Evolutionary conservation across 1,140 invertebrate genomes (phyloP).

Genomic region (Drosophila equinoxialis): DNA sequence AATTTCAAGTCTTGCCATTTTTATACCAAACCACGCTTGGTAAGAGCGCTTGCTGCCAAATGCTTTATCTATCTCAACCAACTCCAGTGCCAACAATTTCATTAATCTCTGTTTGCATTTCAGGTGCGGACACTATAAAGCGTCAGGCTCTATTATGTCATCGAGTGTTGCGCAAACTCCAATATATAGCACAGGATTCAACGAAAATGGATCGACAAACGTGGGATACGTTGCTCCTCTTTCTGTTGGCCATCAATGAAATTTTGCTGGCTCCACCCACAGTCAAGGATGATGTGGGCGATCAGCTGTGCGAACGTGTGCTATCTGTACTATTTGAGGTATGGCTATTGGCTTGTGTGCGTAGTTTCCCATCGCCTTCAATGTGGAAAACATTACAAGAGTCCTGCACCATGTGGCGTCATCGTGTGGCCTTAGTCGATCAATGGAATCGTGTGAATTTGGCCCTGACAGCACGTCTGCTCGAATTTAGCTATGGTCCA

Average conservation of each 20-base stretch:
- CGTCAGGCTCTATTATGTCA: slow-evolving; percentile 98
- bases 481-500: slow-evolving; percentile 95
- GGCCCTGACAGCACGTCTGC: slow-evolving; percentile 91
- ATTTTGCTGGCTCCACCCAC: slow-evolving; percentile 95
- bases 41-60: slow-evolving; percentile 84
- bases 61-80: slow-evolving; percentile 21
- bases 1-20: slow-evolving; percentile 92
- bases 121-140: slow-evolving; percentile 94
- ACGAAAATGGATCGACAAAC: slow-evolving; percentile 91
- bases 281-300: slow-evolving; percentile 96
- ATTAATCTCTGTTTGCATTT: slow-evolving; percentile 33
- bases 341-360: slow-evolving; percentile 95
- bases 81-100: background rate
- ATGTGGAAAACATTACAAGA: slow-evolving; percentile 98
- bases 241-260: slow-evolving; percentile 96
- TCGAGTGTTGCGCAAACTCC: slow-evolving; percentile 94
- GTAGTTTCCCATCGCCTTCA: slow-evolving; percentile 94
- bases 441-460: slow-evolving; percentile 98
- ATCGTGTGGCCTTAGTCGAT: slow-evolving; percentile 94
- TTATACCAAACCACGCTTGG: slow-evolving; percentile 93
- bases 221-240: slow-evolving; percentile 95
- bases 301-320: slow-evolving; percentile 96
- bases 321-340: slow-evolving; percentile 97
- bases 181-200: slow-evolving; percentile 93
- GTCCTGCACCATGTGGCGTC: slow-evolving; percentile 95